phyloP scores from a whole-genome alignment of 2,888 invertebrate species.

The Gastracanthus pulcherrimus region DNA sequence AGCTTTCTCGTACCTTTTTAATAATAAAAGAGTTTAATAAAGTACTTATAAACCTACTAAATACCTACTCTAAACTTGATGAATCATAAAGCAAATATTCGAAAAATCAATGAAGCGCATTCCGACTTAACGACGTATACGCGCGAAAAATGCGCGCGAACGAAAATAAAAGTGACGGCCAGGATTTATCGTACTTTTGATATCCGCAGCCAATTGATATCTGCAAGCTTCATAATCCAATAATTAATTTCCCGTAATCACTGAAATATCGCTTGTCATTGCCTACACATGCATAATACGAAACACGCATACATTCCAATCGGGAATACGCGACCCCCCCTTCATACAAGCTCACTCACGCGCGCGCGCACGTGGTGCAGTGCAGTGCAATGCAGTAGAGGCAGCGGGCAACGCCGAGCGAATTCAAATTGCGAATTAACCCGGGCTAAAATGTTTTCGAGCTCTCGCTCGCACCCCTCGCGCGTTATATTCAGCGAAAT shows the following conservation, averaged over 20 bases:
- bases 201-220: not conserved
- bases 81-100: not conserved
- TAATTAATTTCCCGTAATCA: slow-evolving; percentile 36
- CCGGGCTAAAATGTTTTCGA: slow-evolving; percentile 40
- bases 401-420: slow-evolving; percentile 22
- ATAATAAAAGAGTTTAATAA: no score
- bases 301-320: not conserved
- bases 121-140: not conserved
- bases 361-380: not conserved
- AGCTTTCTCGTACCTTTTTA: no score
- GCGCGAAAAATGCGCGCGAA: not conserved
- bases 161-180: not conserved
- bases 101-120: not conserved
- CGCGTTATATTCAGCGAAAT: slow-evolving; percentile 7
- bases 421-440: slow-evolving; percentile 52
- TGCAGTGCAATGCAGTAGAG: no score
- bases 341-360: not conserved
- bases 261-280: slow-evolving; percentile 23
- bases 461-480: not conserved
- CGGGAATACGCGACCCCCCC: no score
- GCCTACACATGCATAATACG: not conserved
- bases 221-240: slow-evolving; percentile 27
- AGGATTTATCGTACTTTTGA: not conserved
- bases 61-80: not conserved
- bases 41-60: not conserved